A percentile compares a stretch with the other conserved stretches of the same genome.
These are phyloP conservation scores for Calycopis cecrops DNA, from an alignment of 1,140 invertebrate genomes.

Conservation along the genomic window DNA sequence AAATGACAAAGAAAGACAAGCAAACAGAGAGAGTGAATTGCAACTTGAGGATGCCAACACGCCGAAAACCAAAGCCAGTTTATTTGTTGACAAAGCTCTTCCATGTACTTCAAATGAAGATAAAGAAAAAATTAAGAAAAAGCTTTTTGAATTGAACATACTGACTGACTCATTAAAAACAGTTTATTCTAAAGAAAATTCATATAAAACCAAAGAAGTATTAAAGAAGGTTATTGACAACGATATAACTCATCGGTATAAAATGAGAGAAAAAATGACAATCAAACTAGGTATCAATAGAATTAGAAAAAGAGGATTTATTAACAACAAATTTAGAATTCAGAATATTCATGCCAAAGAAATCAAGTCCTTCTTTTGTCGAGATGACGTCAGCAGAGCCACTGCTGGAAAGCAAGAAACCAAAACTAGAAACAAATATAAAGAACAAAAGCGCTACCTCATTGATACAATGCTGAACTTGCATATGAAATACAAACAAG, in stretches of 20 bases:
- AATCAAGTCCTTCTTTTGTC: conserved; percentile 13
- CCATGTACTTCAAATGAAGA: not conserved
- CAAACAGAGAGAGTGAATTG: not conserved
- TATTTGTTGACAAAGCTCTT: not conserved
- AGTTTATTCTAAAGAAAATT: not conserved
- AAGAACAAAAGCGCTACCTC: conserved; percentile 23
- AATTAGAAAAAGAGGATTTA: no score
- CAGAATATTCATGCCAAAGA: no score
- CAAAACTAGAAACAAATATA: conserved; percentile 22
- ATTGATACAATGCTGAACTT: conserved; percentile 20
- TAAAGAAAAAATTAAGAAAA: conserved; percentile 2
- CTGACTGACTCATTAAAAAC: not conserved
- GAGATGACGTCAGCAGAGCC: conserved; percentile 24
- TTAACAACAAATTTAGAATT: no score
- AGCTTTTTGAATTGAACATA: no score
- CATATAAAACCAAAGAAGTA: not conserved
- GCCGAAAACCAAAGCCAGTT: not conserved
- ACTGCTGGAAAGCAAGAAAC: conserved; percentile 28
- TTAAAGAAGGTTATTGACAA: not conserved
- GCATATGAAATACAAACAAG: conserved; percentile 22
- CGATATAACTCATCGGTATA: no score
- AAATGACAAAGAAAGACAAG: not conserved
- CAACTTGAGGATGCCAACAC: not conserved
- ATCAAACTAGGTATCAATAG: no score
- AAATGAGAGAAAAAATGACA: no score